Conservation (phyloP, 2,797 vertebrate species). For the Rhinogobio ventralis region DNA sequence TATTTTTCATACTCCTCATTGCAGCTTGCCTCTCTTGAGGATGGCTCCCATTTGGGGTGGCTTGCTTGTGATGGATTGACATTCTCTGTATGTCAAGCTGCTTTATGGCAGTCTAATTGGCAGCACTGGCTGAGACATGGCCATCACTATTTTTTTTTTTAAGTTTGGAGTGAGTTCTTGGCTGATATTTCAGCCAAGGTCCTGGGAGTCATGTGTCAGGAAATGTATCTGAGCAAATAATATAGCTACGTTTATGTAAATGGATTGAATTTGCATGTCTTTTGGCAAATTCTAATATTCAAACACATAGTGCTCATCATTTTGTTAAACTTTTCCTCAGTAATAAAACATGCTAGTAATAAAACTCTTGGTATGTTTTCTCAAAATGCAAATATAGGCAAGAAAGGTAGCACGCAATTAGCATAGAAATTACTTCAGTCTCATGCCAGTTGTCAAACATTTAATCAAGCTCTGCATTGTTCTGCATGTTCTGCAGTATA, state of each 20-base stretch:
- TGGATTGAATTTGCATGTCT: not conserved
- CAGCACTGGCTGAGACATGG: constrained; percentile 65
- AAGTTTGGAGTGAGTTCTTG: constrained; percentile 33
- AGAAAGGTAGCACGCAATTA: constrained; percentile 66
- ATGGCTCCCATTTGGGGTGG: constrained; percentile 58
- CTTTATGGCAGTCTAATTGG: constrained; percentile 81
- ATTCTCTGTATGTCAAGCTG: constrained; percentile 78
- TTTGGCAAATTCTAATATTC: not conserved
- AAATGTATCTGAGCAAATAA: not conserved
- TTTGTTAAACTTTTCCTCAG: not conserved
- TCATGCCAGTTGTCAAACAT: constrained; percentile 68
- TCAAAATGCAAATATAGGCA: constrained; percentile 35
- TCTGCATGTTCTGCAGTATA: constrained; percentile 46
- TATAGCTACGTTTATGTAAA: not conserved
- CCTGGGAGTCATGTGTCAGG: not conserved
- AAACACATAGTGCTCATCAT: not conserved
- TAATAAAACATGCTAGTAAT: not conserved
- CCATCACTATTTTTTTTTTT: constrained; percentile 23
- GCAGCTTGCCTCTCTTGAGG: constrained; percentile 68
- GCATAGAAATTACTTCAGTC: constrained; percentile 60
- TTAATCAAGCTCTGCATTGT: constrained; percentile 61
- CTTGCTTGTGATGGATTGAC: constrained; percentile 80
- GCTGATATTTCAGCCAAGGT: constrained; percentile 23
- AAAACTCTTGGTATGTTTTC: not conserved
- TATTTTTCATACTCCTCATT: constrained; percentile 36